Evolutionary conservation across 1,140 invertebrate species (phyloP).

Genomic region (Subanguina moxae): DNA sequence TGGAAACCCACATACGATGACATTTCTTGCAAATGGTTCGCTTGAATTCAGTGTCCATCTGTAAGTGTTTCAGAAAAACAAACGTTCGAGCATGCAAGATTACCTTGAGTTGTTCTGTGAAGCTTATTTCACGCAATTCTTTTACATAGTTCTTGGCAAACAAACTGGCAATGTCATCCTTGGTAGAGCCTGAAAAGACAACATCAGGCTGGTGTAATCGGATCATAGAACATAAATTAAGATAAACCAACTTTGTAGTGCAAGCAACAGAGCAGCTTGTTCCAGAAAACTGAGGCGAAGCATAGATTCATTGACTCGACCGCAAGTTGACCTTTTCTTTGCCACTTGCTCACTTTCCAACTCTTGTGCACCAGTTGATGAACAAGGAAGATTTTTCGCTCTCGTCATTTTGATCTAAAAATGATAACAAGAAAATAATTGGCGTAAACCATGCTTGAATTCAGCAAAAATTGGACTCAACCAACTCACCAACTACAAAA

Average conservation of each 20-base stretch:
- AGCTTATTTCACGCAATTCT: conserved; percentile 6
- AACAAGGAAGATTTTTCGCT: too few relatives aligned
- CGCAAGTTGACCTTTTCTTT: too few relatives aligned
- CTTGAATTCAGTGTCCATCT: conserved; percentile 10
- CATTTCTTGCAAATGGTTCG: conserved; percentile 11
- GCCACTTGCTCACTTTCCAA: too few relatives aligned
- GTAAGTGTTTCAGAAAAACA: neutral
- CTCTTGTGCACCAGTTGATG: too few relatives aligned
- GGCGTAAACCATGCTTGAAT: too few relatives aligned
- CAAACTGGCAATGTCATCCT: conserved; percentile 1
- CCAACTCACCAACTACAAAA: too few relatives aligned
- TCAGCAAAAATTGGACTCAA: too few relatives aligned
- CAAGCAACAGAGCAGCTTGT: conserved; percentile 3
- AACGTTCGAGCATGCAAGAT: too few relatives aligned
- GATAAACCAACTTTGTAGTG: conserved; percentile 1
- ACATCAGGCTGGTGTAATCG: neutral
- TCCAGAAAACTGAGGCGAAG: conserved; percentile 6
- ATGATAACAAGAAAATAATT: too few relatives aligned
- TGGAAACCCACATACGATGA: conserved; percentile 5
- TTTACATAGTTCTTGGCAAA: conserved; percentile 6
- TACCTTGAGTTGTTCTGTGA: neutral
- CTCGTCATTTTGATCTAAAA: too few relatives aligned
- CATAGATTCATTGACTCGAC: neutral
- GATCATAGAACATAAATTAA: conserved; percentile 2
- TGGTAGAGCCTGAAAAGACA: neutral